Evolutionary conservation across 1,140 invertebrate species (phyloP), one percentile per base, ranked within the genome.

Genomic region (Sycobia sp.): DNA sequence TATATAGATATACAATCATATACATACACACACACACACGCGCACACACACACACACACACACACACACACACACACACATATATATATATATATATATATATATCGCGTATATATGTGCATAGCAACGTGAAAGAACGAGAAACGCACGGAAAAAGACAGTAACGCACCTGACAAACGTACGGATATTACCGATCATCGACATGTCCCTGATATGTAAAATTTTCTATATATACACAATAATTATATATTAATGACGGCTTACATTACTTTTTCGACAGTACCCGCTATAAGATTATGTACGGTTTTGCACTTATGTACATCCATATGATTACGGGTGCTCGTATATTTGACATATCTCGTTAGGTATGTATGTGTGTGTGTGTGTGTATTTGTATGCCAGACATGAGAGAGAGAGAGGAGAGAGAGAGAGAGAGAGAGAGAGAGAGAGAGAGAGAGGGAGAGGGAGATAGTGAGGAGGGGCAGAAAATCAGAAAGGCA

Each of bases 401-500:
- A 25, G 43, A 46, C n/a, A n/a, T n/a, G 18, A 25, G 43, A 46
- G 5, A 46, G 22, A 10, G 41, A 38, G 50, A 22, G n/a, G 36
- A 2, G 25, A 44, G 49, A 41, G 16, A 27, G 14, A 51, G 8
- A 34, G n/a, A 18, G 29, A 50, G 16, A 57, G 14, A 51, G 20
- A 41, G 39, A 58, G 27, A 39, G 3, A 18, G 32, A 13, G 25
- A 16, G 23, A 51, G 36, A 53, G 25, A 53, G 38, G n/a, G 34
- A 47, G 14, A 7, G 32, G 36, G 41, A 47, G 10, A n/a, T 13
- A 16, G 38, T 32, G 41, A 34, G 32, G 22, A 53, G 9, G 27
- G 23, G 46, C 29, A 54, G 41, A 39, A 32, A 61, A 22, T 23
- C 25, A 62, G 51, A 61, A 62, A 59, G 47, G 43, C 39, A 56